Conservation (phyloP, 2,113 vertebrate species). For the Carettochelys insculpta region DNA sequence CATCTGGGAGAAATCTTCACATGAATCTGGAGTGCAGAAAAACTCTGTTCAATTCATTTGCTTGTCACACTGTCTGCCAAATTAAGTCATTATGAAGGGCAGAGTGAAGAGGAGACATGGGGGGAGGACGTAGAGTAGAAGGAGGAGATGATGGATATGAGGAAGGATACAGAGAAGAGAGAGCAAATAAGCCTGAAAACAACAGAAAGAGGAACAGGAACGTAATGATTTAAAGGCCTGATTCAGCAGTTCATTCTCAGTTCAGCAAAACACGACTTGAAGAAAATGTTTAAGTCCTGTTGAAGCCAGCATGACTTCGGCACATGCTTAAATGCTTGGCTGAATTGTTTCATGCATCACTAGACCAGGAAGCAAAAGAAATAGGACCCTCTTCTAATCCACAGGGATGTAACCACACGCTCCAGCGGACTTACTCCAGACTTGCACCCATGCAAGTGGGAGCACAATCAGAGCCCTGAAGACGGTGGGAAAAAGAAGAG, state of each 20-base stretch:
- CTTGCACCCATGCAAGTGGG: rapidly evolving
- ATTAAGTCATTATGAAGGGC: slow-evolving; percentile 75
- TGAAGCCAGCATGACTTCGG: neutral
- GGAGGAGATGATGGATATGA: neutral
- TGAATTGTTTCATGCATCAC: rapidly evolving
- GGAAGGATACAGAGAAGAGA: neutral
- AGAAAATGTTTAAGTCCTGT: neutral
- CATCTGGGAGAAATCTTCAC: slow-evolving; percentile 75
- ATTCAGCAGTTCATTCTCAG: neutral
- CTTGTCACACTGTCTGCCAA: slow-evolving; percentile 73
- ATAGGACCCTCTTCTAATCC: rapidly evolving
- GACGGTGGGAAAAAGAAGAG: neutral
- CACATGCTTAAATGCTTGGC: neutral
- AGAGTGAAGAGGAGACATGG: slow-evolving; percentile 62
- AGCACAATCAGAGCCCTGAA: neutral
- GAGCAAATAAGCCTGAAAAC: neutral
- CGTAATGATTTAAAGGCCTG: neutral
- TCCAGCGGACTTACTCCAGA: neutral
- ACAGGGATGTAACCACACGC: neutral
- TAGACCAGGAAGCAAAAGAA: neutral
- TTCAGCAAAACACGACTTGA: neutral
- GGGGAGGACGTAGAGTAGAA: neutral
- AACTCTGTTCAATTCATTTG: slow-evolving; percentile 53
- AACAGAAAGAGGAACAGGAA: neutral
- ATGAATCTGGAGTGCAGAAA: slow-evolving; percentile 69